Conservation (phyloP, 1,140 invertebrate species). For the Asobara japonica region DNA sequence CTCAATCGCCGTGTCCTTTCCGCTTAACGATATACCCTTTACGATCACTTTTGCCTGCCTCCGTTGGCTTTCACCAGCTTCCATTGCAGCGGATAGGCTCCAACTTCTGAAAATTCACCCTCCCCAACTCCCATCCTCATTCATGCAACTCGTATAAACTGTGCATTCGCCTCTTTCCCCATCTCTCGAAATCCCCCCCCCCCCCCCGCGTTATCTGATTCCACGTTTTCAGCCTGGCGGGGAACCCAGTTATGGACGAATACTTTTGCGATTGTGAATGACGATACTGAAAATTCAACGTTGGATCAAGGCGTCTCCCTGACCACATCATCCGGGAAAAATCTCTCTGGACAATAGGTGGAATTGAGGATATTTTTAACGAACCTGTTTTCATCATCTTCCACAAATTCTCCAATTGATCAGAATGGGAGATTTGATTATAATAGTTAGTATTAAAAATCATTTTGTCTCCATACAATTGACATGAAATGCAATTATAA, state of each 20-base stretch:
- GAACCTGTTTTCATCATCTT: background rate
- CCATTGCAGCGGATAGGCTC: slow-evolving; percentile 12
- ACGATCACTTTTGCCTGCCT: background rate
- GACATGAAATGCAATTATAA: background rate
- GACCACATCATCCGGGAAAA: background rate
- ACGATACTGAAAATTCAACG: slow-evolving; percentile 20
- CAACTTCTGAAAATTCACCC: background rate
- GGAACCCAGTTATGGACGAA: slow-evolving; percentile 33
- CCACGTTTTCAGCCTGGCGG: slow-evolving; percentile 27
- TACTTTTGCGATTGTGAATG: slow-evolving; percentile 35
- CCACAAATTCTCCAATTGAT: background rate
- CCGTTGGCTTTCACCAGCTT: background rate
- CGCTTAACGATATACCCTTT: slow-evolving; percentile 29
- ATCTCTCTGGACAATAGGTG: background rate
- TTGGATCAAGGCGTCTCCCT: background rate
- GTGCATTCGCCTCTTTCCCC: slow-evolving; percentile 1
- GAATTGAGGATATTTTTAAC: background rate
- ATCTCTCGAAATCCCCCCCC: background rate
- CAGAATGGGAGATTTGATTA: background rate
- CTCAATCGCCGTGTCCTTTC: slow-evolving; percentile 31
- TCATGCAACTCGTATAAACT: background rate
- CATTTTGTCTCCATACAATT: background rate
- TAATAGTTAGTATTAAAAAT: background rate
- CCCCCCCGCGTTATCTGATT: slow-evolving; percentile 29
- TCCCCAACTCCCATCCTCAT: background rate